phyloP scores from a whole-genome alignment of 2,113 vertebrate genomes.

The Mormyrus lacerda region DNA sequence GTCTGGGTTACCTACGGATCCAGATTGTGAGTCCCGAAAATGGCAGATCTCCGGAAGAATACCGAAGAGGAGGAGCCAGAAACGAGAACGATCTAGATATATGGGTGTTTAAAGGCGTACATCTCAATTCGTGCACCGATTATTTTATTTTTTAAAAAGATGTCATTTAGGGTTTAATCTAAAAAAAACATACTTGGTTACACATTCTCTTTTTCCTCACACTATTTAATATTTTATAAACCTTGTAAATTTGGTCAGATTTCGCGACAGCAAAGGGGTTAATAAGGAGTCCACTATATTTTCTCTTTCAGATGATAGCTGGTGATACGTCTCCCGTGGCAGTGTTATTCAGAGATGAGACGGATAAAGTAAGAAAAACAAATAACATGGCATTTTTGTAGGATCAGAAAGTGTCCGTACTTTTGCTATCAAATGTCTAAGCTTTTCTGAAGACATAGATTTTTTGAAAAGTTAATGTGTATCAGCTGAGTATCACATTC shows the following conservation, averaged over 20 bases:
- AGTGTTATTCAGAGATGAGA: not conserved
- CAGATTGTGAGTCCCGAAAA: constrained; percentile 24
- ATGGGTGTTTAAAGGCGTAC: constrained; percentile 17
- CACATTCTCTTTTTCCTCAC: not conserved
- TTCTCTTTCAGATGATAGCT: not conserved
- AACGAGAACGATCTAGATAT: constrained; percentile 14
- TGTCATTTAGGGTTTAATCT: not conserved
- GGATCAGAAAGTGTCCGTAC: not conserved
- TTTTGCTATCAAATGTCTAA: not conserved
- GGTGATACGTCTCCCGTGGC: not conserved
- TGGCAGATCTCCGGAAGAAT: constrained; percentile 25
- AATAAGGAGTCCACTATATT: not conserved
- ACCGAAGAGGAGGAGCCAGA: constrained; percentile 14
- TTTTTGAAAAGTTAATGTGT: not conserved
- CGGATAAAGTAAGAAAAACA: not conserved
- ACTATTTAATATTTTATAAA: not conserved
- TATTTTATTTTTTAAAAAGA: not conserved
- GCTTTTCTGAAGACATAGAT: not conserved
- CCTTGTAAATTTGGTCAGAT: not conserved
- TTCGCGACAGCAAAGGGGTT: not conserved
- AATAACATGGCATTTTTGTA: not conserved
- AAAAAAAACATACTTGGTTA: not conserved
- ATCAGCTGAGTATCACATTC: not conserved
- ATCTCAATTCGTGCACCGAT: not conserved
- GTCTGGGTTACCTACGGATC: constrained; percentile 13